phyloP scores from a whole-genome alignment of 2,797 vertebrate genomes.

The Percopsis omiscomaycus region DNA sequence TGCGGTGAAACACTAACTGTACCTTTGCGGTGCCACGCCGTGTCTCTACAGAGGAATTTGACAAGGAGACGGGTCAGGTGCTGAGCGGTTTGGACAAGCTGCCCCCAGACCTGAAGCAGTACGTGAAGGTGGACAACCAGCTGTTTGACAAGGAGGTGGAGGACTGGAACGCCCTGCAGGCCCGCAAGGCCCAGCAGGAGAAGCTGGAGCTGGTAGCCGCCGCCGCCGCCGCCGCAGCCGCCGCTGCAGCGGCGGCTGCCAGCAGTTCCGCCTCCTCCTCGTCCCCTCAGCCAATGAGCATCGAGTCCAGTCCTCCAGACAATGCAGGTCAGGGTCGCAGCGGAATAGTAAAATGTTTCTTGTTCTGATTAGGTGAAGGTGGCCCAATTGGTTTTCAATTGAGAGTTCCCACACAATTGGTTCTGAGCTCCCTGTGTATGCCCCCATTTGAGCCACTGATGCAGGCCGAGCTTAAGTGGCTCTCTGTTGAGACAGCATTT shows the following conservation, averaged over 20 bases:
- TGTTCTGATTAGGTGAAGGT: too few species aligned
- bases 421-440: too few species aligned
- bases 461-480: too few species aligned
- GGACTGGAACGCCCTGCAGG: slow-evolving; percentile 90
- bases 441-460: too few species aligned
- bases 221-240: slow-evolving; percentile 54
- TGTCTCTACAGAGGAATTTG: slow-evolving; percentile 86
- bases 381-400: slow-evolving; percentile 20
- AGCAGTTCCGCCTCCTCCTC: slow-evolving; percentile 61
- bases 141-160: slow-evolving; percentile 90
- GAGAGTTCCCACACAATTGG: neutral
- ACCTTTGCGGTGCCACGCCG: too few species aligned
- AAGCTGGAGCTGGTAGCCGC: slow-evolving; percentile 82
- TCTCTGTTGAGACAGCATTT: too few species aligned
- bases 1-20: too few species aligned
- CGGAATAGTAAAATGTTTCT: slow-evolving; percentile 12
- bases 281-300: slow-evolving; percentile 76
- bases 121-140: slow-evolving; percentile 92
- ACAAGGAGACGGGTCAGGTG: slow-evolving; percentile 93
- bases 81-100: slow-evolving; percentile 93
- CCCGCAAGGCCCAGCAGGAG: slow-evolving; percentile 88
- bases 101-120: slow-evolving; percentile 91
- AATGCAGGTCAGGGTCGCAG: slow-evolving; percentile 67
- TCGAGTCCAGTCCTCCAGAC: slow-evolving; percentile 71
- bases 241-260: slow-evolving; percentile 59